Conservation (phyloP, 2,797 vertebrate species). For the Lithobates pipiens region DNA sequence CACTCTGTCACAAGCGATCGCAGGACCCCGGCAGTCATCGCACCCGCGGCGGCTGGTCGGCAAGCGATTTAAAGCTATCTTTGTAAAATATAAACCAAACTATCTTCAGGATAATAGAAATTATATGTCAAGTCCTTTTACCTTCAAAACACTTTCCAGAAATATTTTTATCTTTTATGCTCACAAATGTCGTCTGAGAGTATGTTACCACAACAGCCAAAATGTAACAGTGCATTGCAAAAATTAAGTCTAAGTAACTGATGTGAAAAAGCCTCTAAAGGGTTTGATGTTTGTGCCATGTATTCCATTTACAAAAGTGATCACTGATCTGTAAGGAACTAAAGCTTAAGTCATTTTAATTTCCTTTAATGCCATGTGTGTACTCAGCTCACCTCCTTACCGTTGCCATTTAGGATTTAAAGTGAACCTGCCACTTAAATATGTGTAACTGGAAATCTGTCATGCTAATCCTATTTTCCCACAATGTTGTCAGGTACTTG, state of each 20-base stretch:
- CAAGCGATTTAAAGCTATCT: too few relatives aligned
- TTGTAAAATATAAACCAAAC: neutral
- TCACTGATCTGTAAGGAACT: conserved; percentile 3
- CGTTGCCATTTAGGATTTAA: conserved; percentile 16
- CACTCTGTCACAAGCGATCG: too few relatives aligned
- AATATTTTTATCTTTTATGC: neutral
- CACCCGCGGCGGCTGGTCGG: too few relatives aligned
- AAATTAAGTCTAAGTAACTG: neutral
- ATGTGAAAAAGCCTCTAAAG: neutral
- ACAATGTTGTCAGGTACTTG: neutral
- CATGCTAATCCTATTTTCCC: conserved; percentile 1
- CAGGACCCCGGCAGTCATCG: too few relatives aligned
- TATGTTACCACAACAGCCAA: neutral
- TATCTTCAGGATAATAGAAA: neutral
- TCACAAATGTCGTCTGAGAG: neutral
- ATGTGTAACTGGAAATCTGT: neutral
- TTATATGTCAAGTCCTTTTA: neutral
- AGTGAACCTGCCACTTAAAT: conserved; percentile 40
- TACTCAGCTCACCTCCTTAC: neutral
- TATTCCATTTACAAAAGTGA: conserved; percentile 34
- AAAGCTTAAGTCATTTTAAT: neutral
- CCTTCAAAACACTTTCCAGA: neutral
- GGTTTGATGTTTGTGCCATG: conserved; percentile 18
- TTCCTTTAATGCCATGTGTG: neutral
- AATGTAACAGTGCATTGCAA: neutral